Conservation (phyloP, 1,140 invertebrate species). For the Mizuhopecten yessoensis region DNA sequence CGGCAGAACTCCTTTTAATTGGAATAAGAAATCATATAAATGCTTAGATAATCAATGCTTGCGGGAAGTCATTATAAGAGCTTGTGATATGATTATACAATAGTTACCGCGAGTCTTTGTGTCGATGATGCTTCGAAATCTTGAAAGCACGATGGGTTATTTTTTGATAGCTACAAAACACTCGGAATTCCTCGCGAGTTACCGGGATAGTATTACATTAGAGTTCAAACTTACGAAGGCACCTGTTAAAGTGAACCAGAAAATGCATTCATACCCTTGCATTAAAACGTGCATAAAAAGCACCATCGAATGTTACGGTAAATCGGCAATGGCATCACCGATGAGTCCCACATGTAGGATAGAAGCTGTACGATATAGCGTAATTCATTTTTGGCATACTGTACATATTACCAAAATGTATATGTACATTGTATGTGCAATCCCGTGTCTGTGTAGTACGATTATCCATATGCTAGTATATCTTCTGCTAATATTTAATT, state of each 20-base stretch:
- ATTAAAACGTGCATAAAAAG: background rate
- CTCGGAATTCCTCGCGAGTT: no score
- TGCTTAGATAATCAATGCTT: background rate
- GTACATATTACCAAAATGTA: no score
- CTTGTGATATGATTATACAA: background rate
- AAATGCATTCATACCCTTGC: background rate
- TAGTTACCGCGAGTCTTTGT: background rate
- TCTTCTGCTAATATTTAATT: no score
- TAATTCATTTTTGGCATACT: no score
- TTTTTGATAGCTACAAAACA: no score
- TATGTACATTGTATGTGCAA: no score
- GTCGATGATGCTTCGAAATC: background rate
- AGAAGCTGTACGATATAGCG: no score
- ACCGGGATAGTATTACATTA: no score
- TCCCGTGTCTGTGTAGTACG: no score
- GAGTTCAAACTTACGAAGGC: background rate
- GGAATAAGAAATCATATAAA: background rate
- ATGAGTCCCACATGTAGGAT: no score
- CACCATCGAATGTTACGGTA: background rate
- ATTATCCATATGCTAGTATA: no score
- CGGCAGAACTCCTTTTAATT: background rate
- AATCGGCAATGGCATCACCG: no score
- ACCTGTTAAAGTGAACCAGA: background rate
- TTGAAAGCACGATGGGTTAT: background rate
- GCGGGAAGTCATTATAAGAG: background rate